phyloP scores from a whole-genome alignment of 2,113 vertebrate species.

The Gymnobelideus leadbeateri region DNA sequence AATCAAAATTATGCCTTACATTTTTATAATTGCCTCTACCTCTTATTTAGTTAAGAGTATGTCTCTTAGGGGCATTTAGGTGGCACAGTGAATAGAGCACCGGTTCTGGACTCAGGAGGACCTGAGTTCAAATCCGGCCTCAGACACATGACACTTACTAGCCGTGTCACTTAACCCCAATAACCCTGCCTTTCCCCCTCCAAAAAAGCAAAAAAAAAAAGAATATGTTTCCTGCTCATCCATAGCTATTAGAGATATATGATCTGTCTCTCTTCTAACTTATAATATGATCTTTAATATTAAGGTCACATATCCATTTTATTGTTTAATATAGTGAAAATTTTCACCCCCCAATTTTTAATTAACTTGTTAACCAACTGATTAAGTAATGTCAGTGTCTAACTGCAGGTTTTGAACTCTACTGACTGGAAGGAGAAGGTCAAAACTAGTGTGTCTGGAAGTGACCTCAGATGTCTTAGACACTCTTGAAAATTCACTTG shows the following conservation, averaged over 20 bases:
- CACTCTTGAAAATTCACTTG: slow-evolving; percentile 25
- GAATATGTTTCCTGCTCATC: not conserved
- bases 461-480: not conserved
- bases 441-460: slow-evolving; percentile 21
- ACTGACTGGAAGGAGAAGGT: slow-evolving; percentile 34
- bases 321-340: not conserved
- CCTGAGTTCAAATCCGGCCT: too few relatives aligned
- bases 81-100: too few relatives aligned
- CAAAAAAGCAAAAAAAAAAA: not conserved
- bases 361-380: slow-evolving; percentile 49
- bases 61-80: too few relatives aligned
- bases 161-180: too few relatives aligned
- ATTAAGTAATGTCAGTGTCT: slow-evolving; percentile 38
- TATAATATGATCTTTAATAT: not conserved
- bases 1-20: not conserved
- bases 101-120: too few relatives aligned
- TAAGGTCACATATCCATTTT: not conserved
- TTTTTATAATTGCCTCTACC: not conserved
- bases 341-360: slow-evolving; percentile 32
- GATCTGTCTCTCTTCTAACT: not conserved
- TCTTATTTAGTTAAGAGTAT: too few relatives aligned
- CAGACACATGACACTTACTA: too few relatives aligned
- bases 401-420: slow-evolving; percentile 28
- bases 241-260: not conserved
- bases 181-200: too few relatives aligned